Evolutionary conservation across 2,797 vertebrate genomes (phyloP).

Genomic region (Rhinoraja longicauda): DNA sequence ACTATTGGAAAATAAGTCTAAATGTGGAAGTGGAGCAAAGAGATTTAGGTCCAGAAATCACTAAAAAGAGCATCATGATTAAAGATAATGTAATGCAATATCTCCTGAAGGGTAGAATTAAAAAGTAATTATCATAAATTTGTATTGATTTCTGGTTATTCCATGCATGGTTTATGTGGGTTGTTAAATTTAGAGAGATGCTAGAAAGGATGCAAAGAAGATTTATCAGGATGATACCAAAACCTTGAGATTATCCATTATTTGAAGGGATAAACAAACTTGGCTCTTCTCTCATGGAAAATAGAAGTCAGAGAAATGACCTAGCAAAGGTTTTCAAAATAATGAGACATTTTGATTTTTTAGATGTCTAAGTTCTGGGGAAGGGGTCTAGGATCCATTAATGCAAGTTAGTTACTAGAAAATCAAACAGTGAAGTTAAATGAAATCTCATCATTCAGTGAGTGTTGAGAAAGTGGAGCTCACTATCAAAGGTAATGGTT

Average conservation of each 20-base stretch:
- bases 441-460: no score
- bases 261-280: background rate
- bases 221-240: background rate
- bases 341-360: no score
- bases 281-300: background rate
- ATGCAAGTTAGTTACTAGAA: no score
- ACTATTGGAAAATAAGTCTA: background rate
- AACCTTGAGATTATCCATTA: background rate
- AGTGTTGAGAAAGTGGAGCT: no score
- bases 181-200: background rate
- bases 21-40: background rate
- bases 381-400: no score
- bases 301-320: background rate
- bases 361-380: no score
- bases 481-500: no score
- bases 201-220: background rate
- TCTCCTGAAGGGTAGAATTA: background rate
- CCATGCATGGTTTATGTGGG: background rate
- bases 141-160: background rate
- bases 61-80: background rate
- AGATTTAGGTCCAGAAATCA: background rate
- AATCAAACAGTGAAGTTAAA: no score
- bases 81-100: background rate
- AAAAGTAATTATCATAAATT: background rate
- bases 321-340: no score